A percentile compares a stretch with the other conserved stretches of the same genome.
These are phyloP conservation scores for Caenorhabditis inopinata DNA, from an alignment of 1,140 invertebrate genomes.

Conservation along the genomic window DNA sequence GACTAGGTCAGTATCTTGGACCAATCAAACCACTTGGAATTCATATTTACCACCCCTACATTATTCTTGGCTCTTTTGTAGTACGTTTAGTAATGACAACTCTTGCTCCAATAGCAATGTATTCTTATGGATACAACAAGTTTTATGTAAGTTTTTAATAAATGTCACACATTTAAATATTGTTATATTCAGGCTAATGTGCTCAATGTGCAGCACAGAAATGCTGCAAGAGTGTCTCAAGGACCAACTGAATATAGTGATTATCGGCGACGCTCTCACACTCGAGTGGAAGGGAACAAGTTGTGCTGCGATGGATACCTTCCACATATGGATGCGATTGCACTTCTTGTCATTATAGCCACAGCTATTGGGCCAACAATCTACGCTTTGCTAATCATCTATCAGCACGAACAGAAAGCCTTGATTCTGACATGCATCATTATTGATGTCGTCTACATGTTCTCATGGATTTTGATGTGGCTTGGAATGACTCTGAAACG, in stretches of 20 bases:
- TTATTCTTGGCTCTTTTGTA: constrained; percentile 52
- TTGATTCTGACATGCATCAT: constrained; percentile 56
- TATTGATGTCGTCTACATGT: constrained; percentile 60
- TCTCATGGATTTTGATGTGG: constrained; percentile 62
- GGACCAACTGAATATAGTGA: constrained; percentile 42
- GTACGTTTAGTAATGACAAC: constrained; percentile 53
- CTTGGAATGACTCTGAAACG: constrained; percentile 55
- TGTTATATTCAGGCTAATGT: constrained; percentile 34
- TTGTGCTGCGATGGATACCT: constrained; percentile 57
- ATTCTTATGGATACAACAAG: constrained; percentile 63
- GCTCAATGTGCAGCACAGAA: constrained; percentile 31
- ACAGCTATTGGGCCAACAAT: constrained; percentile 56
- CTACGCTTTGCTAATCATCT: constrained; percentile 55
- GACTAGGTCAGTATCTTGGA: constrained; percentile 54
- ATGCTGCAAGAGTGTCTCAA: background rate
- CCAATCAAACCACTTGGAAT: constrained; percentile 4
- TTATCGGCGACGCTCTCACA: background rate
- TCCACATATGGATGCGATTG: constrained; percentile 58
- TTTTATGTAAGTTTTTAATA: constrained; percentile 49
- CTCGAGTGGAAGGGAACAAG: background rate
- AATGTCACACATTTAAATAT: background rate
- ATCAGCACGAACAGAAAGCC: constrained; percentile 58
- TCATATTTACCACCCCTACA: constrained; percentile 34
- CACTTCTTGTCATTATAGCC: constrained; percentile 52
- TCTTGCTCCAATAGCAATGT: constrained; percentile 59